phyloP scores from a whole-genome alignment of 2,888 invertebrate species.

The Metacarcinus magister region DNA sequence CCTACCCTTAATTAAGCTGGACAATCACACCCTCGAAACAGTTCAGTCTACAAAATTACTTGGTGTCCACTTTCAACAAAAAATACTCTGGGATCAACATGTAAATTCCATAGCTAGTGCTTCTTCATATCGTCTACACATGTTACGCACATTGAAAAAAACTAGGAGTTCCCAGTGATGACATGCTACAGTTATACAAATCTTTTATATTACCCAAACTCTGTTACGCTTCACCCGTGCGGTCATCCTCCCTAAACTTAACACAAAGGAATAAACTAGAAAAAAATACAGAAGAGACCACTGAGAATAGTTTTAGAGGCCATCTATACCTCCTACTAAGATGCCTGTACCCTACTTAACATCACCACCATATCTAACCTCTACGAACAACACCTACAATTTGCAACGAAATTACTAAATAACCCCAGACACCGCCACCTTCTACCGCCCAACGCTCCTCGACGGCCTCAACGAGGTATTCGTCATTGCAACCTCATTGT shows the following conservation, averaged over 20 bases:
- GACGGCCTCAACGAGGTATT: neutral
- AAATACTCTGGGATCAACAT: neutral
- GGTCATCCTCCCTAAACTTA: neutral
- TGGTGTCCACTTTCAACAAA: neutral
- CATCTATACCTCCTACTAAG: neutral
- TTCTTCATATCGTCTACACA: conserved; percentile 3
- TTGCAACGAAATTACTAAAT: neutral
- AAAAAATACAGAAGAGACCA: neutral
- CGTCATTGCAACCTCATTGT: neutral
- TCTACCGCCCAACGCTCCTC: neutral
- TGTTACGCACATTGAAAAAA: neutral
- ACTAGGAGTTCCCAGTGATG: conserved; percentile 17
- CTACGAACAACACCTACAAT: neutral
- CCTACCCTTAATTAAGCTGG: neutral
- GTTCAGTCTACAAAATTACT: neutral
- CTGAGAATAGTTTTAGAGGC: neutral
- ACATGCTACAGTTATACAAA: conserved; percentile 20
- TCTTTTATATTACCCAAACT: neutral
- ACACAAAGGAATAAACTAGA: neutral
- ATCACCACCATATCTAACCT: conserved; percentile 7
- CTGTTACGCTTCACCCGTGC: neutral
- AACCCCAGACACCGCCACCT: neutral
- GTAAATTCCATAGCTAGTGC: neutral
- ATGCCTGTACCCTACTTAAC: neutral
- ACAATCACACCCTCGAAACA: neutral